Evolutionary conservation across 1,140 invertebrate species (phyloP), one percentile per base, ranked within the genome.

Genomic region (Drosophila triauraria): DNA sequence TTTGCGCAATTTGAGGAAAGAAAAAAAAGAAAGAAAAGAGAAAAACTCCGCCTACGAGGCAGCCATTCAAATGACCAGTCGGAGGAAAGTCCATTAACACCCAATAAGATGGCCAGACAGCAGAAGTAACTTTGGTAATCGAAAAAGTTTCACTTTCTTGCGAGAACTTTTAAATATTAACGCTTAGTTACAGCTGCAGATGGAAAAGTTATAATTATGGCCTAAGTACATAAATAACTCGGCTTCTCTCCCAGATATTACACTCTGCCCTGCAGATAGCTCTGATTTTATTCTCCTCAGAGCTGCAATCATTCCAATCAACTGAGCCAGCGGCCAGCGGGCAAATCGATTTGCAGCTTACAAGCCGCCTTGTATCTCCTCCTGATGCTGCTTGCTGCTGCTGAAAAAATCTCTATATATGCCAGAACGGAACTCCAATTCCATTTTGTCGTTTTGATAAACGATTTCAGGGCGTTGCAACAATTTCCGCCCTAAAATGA

Each of bases 371-470:
- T 47, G 13, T 25, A 25, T 20, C 59, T 46, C 12, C n/a, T 27
- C 38, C 40, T 40, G 35, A 38, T 25, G 56, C 38, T 70, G 35
- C 32, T 64, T 64, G 57, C 0, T 30, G 27, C 25, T 25, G 25
- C 27, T 30, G 20, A 30, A 75, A 57, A 43, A 42, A 15, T 51
- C 53, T 75, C 47, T 65, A 30, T 61, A 48, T 60, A 72, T 68
- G 61, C 60, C 77, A 60, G 69, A 78, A 79, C 78, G 86, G 86
- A 90, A 90, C 85, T 90, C 85, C 85, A 85, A 90, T 90, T 90
- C 86, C 86, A 91, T 91, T 88, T 91, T 91, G 86, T 91, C 86
- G 82, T 91, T 91, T 88, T 91, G 86, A 91, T 91, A 91, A 91
- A 91, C 86, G 86, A 91, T 91, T 91, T 75, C 87, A 78, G 82